These are phyloP conservation scores for Trimorus sp. DNA, from an alignment of 2,888 invertebrate species.

Conservation along the genomic window DNA sequence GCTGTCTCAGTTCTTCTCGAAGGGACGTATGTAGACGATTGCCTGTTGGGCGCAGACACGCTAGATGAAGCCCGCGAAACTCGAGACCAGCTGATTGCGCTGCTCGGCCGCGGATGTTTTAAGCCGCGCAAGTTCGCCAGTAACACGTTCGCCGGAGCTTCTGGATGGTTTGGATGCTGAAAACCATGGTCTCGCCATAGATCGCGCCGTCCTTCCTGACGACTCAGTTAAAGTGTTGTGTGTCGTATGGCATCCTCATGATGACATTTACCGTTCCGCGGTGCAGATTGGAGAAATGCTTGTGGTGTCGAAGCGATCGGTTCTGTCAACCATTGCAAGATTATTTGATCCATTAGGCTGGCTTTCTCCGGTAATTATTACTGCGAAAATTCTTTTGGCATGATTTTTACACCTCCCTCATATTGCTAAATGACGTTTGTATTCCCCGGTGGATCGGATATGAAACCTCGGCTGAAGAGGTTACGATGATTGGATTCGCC, in stretches of 20 bases:
- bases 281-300: neutral
- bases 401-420: neutral
- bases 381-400: slow-evolving; percentile 20
- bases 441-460: neutral
- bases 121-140: neutral
- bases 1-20: neutral
- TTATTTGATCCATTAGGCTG: slow-evolving; percentile 44
- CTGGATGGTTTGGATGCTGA: neutral
- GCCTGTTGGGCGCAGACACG: neutral
- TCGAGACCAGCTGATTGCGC: slow-evolving; percentile 17
- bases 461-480: too few relatives aligned
- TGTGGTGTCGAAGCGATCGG: neutral
- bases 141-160: neutral
- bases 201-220: neutral
- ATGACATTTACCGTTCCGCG: neutral
- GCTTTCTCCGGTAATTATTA: slow-evolving; percentile 15
- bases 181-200: neutral
- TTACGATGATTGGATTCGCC: neutral
- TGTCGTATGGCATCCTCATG: neutral
- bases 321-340: neutral
- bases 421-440: neutral
- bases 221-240: slow-evolving; percentile 6
- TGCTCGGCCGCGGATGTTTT: slow-evolving; percentile 56
- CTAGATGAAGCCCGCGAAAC: neutral
- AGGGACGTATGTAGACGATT: slow-evolving; percentile 7